A percentile compares a stretch with the other conserved stretches of the same genome.
phyloP scores from a whole-genome alignment of 2,113 vertebrate genomes.

The Callipepla squamata region DNA sequence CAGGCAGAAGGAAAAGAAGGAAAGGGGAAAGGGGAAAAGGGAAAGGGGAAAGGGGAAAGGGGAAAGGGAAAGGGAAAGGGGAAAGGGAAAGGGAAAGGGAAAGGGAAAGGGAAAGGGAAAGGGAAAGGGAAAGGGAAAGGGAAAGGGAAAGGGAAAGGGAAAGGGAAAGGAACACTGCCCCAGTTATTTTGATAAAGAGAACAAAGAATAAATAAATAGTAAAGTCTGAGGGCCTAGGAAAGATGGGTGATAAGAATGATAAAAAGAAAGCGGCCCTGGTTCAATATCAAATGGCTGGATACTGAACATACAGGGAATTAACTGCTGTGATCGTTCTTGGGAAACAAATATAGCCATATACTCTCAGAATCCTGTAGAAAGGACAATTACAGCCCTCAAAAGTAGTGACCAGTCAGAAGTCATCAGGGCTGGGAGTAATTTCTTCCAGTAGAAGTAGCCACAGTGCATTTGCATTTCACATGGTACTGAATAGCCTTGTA shows the following conservation, averaged over 20 bases:
- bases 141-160: not conserved
- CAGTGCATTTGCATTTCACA: not conserved
- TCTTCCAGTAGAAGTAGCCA: not conserved
- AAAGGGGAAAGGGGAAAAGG: too few relatives aligned
- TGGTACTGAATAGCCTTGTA: not conserved
- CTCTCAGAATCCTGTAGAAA: not conserved
- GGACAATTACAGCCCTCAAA: not conserved
- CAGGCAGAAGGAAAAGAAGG: not conserved
- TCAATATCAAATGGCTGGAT: not conserved
- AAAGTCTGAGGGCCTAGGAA: not conserved
- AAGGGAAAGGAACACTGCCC: not conserved
- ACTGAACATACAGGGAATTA: not conserved
- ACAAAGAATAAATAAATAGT: not conserved
- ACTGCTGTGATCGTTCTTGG: not conserved
- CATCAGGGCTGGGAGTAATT: not conserved
- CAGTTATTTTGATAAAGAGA: not conserved
- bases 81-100: too few relatives aligned
- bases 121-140: not conserved
- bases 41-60: too few relatives aligned
- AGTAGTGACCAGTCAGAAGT: not conserved
- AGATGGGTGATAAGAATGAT: not conserved
- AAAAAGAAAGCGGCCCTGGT: not conserved
- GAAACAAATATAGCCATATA: not conserved
- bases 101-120: too few relatives aligned
- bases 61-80: too few relatives aligned